Evolutionary conservation across 2,113 vertebrate genomes (phyloP).

Genomic region (Lophius piscatorius): DNA sequence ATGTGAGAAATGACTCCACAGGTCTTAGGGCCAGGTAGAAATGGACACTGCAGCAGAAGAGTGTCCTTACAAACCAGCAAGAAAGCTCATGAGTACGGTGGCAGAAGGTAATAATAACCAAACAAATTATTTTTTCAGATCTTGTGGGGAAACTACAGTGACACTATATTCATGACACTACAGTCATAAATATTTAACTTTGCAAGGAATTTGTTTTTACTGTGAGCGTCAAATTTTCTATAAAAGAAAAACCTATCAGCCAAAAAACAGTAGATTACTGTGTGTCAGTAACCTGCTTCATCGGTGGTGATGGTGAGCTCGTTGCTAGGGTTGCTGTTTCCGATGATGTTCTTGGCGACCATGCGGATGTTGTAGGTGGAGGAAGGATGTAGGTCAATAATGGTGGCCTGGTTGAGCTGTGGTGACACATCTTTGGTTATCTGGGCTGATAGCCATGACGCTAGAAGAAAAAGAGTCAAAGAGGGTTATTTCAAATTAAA

Average conservation of each 20-base stretch:
- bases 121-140: too few relatives aligned
- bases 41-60: constrained; percentile 3
- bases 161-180: too few relatives aligned
- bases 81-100: too few relatives aligned
- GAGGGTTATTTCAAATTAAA: not conserved
- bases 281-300: constrained; percentile 88
- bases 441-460: constrained; percentile 97
- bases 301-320: constrained; percentile 98
- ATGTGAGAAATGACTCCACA: constrained; percentile 17
- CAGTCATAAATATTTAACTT: too few relatives aligned
- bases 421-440: constrained; percentile 99
- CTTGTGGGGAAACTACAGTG: too few relatives aligned
- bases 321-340: constrained; percentile 98
- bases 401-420: constrained; percentile 98
- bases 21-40: constrained; percentile 9
- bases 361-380: constrained; percentile 99
- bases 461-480: constrained; percentile 71
- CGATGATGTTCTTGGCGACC: constrained; percentile 98
- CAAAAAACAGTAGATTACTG: too few relatives aligned
- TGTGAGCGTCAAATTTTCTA: too few relatives aligned
- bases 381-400: constrained; percentile 98
- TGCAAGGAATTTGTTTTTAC: too few relatives aligned
- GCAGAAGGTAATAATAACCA: too few relatives aligned
- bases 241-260: too few relatives aligned
- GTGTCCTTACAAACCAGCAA: not conserved